A percentile compares a stretch with the other conserved stretches of the same genome.
These are phyloP conservation scores for Phyllotreta striolata DNA, from an alignment of 2,888 invertebrate genomes.

Conservation along the genomic window DNA sequence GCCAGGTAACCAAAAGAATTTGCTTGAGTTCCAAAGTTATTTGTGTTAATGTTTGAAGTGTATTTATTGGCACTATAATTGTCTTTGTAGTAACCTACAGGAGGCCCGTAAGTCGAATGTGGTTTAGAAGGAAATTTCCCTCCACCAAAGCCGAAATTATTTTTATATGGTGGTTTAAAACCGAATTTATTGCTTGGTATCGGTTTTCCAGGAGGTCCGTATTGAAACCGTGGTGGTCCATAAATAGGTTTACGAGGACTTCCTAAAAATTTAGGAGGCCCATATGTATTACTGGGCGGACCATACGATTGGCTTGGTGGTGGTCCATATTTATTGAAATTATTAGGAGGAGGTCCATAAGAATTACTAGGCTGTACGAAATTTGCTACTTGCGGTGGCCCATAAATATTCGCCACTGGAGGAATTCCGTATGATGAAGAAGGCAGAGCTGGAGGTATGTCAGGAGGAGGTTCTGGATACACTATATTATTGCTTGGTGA, in stretches of 20 bases:
- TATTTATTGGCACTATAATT: constrained; percentile 43
- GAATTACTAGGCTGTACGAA: constrained; percentile 25
- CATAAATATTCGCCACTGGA: constrained; percentile 47
- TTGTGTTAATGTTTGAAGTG: constrained; percentile 35
- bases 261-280: constrained; percentile 34
- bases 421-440: constrained; percentile 50
- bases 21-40: constrained; percentile 28
- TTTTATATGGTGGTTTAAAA: constrained; percentile 55
- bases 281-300: constrained; percentile 20
- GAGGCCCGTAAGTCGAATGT: constrained; percentile 48
- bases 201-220: constrained; percentile 53
- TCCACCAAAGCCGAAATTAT: constrained; percentile 54
- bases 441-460: constrained; percentile 57
- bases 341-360: constrained; percentile 25
- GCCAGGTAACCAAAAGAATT: constrained; percentile 25
- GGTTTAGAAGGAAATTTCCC: constrained; percentile 49
- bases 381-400: constrained; percentile 32
- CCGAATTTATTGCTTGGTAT: constrained; percentile 52
- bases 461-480: constrained; percentile 63
- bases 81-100: constrained; percentile 46
- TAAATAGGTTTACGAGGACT: constrained; percentile 57
- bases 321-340: background rate
- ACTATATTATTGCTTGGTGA: constrained; percentile 59
- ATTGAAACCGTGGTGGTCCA: constrained; percentile 58
- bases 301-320: constrained; percentile 16